Conservation (phyloP, 2,888 invertebrate species). For the Agriopis marginaria region DNA sequence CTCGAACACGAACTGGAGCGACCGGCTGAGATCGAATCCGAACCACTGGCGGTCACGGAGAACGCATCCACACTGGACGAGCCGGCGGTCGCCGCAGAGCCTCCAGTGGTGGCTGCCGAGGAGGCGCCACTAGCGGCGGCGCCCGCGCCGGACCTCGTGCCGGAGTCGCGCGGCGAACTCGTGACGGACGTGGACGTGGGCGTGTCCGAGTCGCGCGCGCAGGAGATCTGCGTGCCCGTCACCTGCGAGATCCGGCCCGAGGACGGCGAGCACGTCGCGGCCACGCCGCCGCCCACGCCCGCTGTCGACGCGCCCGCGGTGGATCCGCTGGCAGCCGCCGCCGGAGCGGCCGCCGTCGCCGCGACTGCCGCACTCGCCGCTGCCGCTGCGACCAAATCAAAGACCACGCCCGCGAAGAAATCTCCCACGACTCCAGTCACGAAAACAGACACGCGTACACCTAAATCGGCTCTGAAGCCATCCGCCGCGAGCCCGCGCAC, state of each 20-base stretch:
- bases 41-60: neutral
- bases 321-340: slow-evolving; percentile 60
- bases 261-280: slow-evolving; percentile 60
- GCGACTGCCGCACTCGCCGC: slow-evolving; percentile 44
- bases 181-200: slow-evolving; percentile 77
- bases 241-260: slow-evolving; percentile 72
- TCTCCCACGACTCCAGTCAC: slow-evolving; percentile 59
- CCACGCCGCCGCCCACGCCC: slow-evolving; percentile 57
- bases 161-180: slow-evolving; percentile 65
- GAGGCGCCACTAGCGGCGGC: slow-evolving; percentile 46
- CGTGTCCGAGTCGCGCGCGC: slow-evolving; percentile 75
- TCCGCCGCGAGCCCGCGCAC: slow-evolving; percentile 51
- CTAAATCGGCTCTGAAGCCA: slow-evolving; percentile 53
- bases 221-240: slow-evolving; percentile 81
- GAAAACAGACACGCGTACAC: slow-evolving; percentile 54
- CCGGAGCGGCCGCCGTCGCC: slow-evolving; percentile 52
- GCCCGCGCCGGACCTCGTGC: slow-evolving; percentile 73
- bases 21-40: slow-evolving; percentile 2
- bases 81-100: slow-evolving; percentile 34
- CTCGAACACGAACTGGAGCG: neutral
- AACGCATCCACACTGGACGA: slow-evolving; percentile 71
- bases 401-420: slow-evolving; percentile 53
- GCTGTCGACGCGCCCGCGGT: slow-evolving; percentile 57
- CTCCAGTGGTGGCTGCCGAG: slow-evolving; percentile 15
- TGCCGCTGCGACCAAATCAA: slow-evolving; percentile 46